A percentile compares a stretch with the other conserved stretches of the same genome.
Evolutionary conservation across 2,113 vertebrate species (phyloP).

Genomic region (Mobula hypostoma): DNA sequence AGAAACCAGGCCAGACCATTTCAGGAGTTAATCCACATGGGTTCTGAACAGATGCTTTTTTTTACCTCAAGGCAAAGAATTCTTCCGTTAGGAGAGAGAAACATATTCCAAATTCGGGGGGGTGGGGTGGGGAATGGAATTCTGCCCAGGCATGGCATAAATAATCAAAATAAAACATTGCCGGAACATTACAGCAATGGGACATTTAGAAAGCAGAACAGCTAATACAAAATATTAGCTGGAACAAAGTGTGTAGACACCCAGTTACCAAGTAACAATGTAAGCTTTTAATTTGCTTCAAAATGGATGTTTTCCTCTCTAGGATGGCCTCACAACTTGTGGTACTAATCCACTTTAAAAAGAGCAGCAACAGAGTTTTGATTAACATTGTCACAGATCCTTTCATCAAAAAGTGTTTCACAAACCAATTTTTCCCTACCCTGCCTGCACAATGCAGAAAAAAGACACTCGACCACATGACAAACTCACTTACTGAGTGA

Average conservation of each 20-base stretch:
- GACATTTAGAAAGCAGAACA: background rate
- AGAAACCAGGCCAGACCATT: slow-evolving; percentile 25
- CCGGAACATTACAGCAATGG: background rate
- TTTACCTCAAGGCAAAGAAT: slow-evolving; percentile 14
- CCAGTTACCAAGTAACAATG: background rate
- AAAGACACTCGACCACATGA: background rate
- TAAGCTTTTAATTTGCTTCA: background rate
- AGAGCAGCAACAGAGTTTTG: background rate
- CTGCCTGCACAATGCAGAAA: background rate
- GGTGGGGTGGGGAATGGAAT: background rate
- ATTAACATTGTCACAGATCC: background rate
- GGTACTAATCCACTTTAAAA: background rate
- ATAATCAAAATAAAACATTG: background rate
- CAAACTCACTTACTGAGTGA: background rate
- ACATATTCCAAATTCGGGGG: background rate
- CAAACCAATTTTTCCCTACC: background rate
- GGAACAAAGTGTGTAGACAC: background rate
- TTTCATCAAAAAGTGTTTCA: slow-evolving; percentile 12
- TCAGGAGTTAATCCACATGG: slow-evolving; percentile 35
- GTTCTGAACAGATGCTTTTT: slow-evolving; percentile 13
- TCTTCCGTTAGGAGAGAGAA: background rate
- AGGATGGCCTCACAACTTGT: background rate
- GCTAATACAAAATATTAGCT: background rate
- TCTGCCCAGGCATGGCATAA: background rate
- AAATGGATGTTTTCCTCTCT: background rate